Percentiles rank a stretch among this genome's conserved stretches.
Evolutionary conservation across 2,888 invertebrate genomes (phyloP).

Genomic region (Cotesia congregata): DNA sequence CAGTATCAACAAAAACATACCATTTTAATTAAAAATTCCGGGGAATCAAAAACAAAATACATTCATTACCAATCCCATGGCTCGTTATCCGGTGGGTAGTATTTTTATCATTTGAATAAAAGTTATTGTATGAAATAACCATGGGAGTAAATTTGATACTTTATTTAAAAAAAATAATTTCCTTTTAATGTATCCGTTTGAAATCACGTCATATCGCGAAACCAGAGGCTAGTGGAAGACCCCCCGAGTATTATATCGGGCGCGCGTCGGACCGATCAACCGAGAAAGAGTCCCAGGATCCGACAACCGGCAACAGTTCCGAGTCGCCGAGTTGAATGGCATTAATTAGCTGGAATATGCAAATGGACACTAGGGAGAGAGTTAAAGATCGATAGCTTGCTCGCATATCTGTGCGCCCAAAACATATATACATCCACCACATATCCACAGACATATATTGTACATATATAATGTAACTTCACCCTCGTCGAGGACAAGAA

Average conservation of each 20-base stretch:
- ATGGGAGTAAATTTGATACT: background rate
- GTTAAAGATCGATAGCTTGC: constrained; percentile 56
- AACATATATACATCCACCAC: background rate
- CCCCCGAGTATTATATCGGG: constrained; percentile 53
- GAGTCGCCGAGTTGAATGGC: constrained; percentile 56
- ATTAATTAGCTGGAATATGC: constrained; percentile 64
- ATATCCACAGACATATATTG: constrained; percentile 38
- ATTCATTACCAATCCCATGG: background rate
- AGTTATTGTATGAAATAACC: background rate
- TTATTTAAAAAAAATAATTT: background rate
- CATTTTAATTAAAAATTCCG: background rate
- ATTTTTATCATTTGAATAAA: background rate
- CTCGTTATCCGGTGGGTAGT: background rate
- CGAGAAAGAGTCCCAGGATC: constrained; percentile 40
- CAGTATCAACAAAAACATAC: too few species aligned
- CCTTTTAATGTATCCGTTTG: constrained; percentile 17
- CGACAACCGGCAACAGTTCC: constrained; percentile 42
- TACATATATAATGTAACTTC: background rate
- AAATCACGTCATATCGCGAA: constrained; percentile 37
- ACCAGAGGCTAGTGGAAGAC: constrained; percentile 48
- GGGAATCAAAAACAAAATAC: background rate
- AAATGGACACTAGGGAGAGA: constrained; percentile 51
- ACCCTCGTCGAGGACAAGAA: background rate
- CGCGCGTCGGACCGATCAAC: constrained; percentile 57
- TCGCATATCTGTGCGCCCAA: background rate